Evolutionary conservation across 2,797 vertebrate species (phyloP), one percentile per base, ranked within the genome.

Genomic region (Ctenopoma multispine): DNA sequence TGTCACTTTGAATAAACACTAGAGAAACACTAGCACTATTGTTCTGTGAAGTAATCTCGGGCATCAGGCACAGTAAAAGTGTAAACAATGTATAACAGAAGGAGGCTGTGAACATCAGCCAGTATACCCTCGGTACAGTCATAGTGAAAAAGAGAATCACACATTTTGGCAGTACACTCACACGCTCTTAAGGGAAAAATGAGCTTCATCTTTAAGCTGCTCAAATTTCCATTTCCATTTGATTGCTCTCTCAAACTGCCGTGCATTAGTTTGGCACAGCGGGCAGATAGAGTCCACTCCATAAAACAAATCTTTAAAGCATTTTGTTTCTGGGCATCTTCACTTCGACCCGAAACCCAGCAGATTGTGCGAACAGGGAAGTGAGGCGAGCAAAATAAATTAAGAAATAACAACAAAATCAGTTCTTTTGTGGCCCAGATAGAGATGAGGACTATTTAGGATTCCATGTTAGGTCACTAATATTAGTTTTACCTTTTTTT

Each of bases 141-240:
- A 17, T 64, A 50, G 57, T 38, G 64, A 68, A 75, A 75, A 50
- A 67, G 43, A 79, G 66, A 88, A 73, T 84, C 83, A 71, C 79
- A 81, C 72, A 80, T 85, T 89, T 89, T 89, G 81, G 77, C 83
- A 82, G 74, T 80, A 72, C 76, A 63, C 80, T 89, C 80, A 72
- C 64, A 72, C 75, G 68, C 77, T 89, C 86, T 90, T 76, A 55
- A 74, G 83, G 77, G 67, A 67, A 77, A 85, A 83, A 85, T 70
- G 44, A 85, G 85, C 72, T 87, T 85, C 76, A 81, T 90, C 80
- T 90, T 85, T 85, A 92, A 85, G 82, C 79, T 82, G 82, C 85
- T 88, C 81, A 90, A 79, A 92, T 92, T 87, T 84, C 81, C 85
- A 90, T 91, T 91, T 91, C 67, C 80, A 84, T 85, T 87, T 82